Percentiles rank a stretch among this genome's conserved stretches.
phyloP scores from a whole-genome alignment of 1,140 invertebrate species.

The Cyclina sinensis region DNA sequence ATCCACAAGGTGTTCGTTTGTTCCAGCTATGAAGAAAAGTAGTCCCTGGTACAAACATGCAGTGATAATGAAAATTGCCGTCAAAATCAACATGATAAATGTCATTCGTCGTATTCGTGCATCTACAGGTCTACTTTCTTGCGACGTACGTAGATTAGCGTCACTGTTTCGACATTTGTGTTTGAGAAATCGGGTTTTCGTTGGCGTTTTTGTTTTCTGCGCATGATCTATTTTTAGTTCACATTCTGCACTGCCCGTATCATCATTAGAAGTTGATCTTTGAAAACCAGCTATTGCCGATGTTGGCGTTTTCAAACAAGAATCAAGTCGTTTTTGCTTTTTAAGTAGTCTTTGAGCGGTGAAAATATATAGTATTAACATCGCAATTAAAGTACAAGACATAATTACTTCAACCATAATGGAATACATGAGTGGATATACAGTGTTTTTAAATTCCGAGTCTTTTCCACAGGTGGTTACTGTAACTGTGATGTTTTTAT shows the following conservation, averaged over 20 bases:
- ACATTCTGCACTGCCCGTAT: too few relatives aligned
- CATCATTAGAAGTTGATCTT: too few relatives aligned
- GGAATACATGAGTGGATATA: neutral
- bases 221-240: too few relatives aligned
- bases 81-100: constrained; percentile 16
- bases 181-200: neutral
- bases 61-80: constrained; percentile 5
- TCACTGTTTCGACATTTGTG: neutral
- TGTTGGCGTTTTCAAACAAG: neutral
- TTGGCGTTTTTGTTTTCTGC: too few relatives aligned
- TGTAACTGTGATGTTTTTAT: neutral
- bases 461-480: constrained; percentile 32
- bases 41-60: neutral
- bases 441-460: neutral
- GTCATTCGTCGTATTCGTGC: constrained; percentile 18
- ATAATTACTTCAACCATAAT: neutral
- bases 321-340: neutral
- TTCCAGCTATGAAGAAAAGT: neutral
- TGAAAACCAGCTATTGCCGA: too few relatives aligned
- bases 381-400: neutral
- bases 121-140: neutral
- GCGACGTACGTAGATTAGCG: neutral
- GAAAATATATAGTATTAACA: neutral
- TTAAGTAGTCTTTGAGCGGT: neutral
- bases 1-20: neutral